Evolutionary conservation across 2,888 invertebrate genomes (phyloP), one percentile per base, ranked within the genome.

Genomic region (Drosophila neotestacea): DNA sequence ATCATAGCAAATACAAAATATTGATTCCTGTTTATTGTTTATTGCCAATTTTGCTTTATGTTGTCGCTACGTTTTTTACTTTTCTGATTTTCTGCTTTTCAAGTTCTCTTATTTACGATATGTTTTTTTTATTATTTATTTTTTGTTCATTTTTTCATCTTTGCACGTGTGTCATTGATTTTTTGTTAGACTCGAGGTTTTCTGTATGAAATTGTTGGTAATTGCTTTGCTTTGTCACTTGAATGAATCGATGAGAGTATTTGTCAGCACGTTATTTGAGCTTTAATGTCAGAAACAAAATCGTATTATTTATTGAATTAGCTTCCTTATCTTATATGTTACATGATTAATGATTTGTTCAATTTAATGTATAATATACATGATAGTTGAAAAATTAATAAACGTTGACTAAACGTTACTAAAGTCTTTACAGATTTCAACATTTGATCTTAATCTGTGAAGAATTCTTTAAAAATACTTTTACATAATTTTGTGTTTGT

Each of bases 141-240:
- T 32, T 39, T 50, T 22, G 22, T 22, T 22, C 22, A 22, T 48
- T 50, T 32, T 44, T 65, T 65, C 51, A 48, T 76, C 51, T 56
- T 41, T 48, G 36, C 60, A 48, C 74, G 74, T 77, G 67, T 74
- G 78, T 77, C 77, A 77, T 78, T 74, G 60, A 68, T 70, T 74
- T 67, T 65, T 47, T 59, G 42, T 42, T 42, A 58, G 44, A 38
- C 46, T 41, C 36, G 47, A 32, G 58, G 30, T 50, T 51, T 51
- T 68, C 36, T 47, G 7, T 27, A 9, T 51, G 46, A n/a, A 13
- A 30, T 47, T 9, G 44, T 13, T 32, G 16, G 4, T 44, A 22
- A 56, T 7, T 34, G 27, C 16, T 42, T 28, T 39, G 4, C 28
- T 48, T 52, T 32, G 22, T 28, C 28, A 44, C 39, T 60, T 7